phyloP scores from a whole-genome alignment of 2,888 invertebrate species.

The Ophion slaviceki region DNA sequence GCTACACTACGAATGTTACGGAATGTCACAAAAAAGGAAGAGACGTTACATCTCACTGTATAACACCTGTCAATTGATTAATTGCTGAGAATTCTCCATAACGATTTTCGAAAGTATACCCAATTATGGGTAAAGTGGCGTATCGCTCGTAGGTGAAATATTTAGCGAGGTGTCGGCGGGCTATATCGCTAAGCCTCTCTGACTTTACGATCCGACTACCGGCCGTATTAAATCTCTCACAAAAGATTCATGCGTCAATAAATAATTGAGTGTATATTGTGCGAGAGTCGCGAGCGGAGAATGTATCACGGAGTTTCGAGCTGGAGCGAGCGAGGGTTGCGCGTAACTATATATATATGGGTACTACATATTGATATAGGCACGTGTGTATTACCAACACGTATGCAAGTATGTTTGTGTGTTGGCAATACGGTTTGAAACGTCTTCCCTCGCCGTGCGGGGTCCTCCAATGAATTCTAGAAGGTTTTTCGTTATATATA shows the following conservation, averaged over 20 bases:
- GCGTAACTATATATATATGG: constrained; percentile 35
- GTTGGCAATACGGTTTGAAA: constrained; percentile 38
- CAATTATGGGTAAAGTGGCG: constrained; percentile 21
- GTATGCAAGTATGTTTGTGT: constrained; percentile 14
- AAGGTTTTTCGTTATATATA: constrained; percentile 58
- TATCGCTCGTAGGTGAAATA: constrained; percentile 60
- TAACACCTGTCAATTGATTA: background rate
- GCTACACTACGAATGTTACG: no score
- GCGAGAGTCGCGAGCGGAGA: constrained; percentile 44
- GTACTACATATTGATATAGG: background rate
- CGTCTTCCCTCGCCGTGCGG: constrained; percentile 61
- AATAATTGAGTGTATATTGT: constrained; percentile 70
- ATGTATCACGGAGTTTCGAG: constrained; percentile 48
- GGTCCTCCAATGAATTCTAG: constrained; percentile 72
- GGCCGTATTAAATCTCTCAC: constrained; percentile 69
- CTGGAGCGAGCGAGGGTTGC: constrained; percentile 37
- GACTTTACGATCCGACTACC: constrained; percentile 69
- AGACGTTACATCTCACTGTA: no score
- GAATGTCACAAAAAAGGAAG: no score
- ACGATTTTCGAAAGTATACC: background rate
- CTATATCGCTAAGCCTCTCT: constrained; percentile 60
- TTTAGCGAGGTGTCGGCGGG: constrained; percentile 67
- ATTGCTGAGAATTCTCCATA: background rate
- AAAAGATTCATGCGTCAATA: constrained; percentile 70
- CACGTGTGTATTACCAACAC: background rate